phyloP scores from a whole-genome alignment of 1,140 invertebrate genomes.

The Danaus melanippus region DNA sequence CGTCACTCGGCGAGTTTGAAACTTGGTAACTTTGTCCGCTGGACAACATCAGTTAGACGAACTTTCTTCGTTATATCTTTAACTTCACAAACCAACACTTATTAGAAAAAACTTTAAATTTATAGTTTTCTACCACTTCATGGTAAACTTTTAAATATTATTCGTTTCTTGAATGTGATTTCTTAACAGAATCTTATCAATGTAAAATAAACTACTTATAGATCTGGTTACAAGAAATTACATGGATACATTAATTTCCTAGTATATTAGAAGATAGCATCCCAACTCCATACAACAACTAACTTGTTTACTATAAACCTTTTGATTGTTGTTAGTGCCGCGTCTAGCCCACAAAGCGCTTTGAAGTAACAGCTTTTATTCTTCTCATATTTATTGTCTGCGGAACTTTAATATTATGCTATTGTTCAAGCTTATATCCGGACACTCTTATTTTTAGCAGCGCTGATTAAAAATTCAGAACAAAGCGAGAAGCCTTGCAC shows the following conservation, averaged over 20 bases:
- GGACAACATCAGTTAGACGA: conserved; percentile 28
- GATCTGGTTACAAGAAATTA: too few species aligned
- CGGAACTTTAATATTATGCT: conserved; percentile 25
- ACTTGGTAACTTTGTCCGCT: conserved; percentile 29
- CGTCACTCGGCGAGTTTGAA: conserved; percentile 30
- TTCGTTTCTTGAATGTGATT: too few species aligned
- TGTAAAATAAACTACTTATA: too few species aligned
- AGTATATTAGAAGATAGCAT: too few species aligned
- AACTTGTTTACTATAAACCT: too few species aligned
- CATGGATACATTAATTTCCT: too few species aligned
- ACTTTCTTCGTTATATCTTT: conserved; percentile 26
- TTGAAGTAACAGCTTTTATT: conserved; percentile 10
- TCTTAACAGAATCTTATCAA: too few species aligned
- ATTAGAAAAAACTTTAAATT: conserved; percentile 38
- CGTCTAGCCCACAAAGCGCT: not conserved
- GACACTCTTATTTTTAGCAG: conserved; percentile 26
- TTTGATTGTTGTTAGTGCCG: too few species aligned
- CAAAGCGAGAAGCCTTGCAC: conserved; percentile 44
- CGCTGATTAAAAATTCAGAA: conserved; percentile 61
- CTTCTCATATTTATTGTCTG: conserved; percentile 19
- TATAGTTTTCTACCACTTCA: conserved; percentile 14
- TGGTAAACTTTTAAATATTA: too few species aligned
- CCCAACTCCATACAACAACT: too few species aligned
- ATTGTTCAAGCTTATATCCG: conserved; percentile 23
- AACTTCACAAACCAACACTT: conserved; percentile 21